phyloP scores from a whole-genome alignment of 2,113 vertebrate genomes.

The Brienomyrus brachyistius region DNA sequence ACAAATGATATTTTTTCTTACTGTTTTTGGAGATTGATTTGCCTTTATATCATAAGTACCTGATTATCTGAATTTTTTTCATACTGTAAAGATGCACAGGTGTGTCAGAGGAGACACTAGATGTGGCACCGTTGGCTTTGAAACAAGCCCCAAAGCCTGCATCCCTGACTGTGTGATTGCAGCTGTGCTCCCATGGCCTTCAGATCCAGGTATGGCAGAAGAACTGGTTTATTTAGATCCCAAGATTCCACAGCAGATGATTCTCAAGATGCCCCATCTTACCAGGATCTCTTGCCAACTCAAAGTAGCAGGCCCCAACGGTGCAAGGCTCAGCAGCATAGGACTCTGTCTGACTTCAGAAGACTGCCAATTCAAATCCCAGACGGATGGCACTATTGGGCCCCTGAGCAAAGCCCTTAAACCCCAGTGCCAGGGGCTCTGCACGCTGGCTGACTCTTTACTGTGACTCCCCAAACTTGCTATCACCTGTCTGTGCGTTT shows the following conservation, averaged over 20 bases:
- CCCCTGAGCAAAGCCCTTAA: not conserved
- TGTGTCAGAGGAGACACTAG: not conserved
- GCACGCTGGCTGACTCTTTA: not conserved
- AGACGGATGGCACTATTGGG: not conserved
- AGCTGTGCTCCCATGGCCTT: not conserved
- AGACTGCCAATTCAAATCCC: not conserved
- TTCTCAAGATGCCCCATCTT: not conserved
- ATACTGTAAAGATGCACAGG: not conserved
- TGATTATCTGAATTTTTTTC: not conserved
- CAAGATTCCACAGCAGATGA: not conserved
- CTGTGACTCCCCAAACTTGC: not conserved
- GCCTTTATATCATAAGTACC: not conserved
- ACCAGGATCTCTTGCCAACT: not conserved
- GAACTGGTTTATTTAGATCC: not conserved
- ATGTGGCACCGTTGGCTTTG: not conserved
- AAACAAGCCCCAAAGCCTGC: not conserved
- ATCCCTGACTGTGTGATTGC: not conserved
- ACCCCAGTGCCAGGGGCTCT: not conserved
- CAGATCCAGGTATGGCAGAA: not conserved
- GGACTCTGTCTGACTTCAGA: not conserved
- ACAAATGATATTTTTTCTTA: not conserved
- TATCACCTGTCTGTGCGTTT: not conserved
- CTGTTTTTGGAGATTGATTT: not conserved
- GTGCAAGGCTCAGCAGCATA: not conserved
- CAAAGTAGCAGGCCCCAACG: not conserved